Evolutionary conservation across 1,140 invertebrate species (phyloP).

Genomic region (Liolophura sinensis): DNA sequence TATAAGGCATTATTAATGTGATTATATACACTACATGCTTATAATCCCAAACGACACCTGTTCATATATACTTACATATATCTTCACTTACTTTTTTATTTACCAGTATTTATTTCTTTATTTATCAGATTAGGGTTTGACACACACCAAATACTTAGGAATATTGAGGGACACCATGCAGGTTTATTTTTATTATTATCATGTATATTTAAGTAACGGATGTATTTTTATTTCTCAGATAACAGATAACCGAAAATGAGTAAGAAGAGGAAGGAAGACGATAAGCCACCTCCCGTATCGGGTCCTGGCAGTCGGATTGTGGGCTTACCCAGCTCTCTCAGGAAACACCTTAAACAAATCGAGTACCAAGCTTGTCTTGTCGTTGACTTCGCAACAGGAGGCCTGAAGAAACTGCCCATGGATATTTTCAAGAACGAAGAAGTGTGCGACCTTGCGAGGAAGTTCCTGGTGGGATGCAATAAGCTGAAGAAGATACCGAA

Average conservation of each 20-base stretch:
- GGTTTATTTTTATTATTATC: too few relatives aligned
- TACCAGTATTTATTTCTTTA: too few relatives aligned
- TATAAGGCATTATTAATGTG: too few relatives aligned
- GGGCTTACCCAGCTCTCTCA: constrained; percentile 39
- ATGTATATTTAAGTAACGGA: too few relatives aligned
- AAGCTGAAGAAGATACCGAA: constrained; percentile 49
- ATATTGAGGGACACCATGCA: too few relatives aligned
- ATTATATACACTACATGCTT: too few relatives aligned
- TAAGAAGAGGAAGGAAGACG: constrained; percentile 40
- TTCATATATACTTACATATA: too few relatives aligned
- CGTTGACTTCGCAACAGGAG: constrained; percentile 38
- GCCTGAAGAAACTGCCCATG: constrained; percentile 41
- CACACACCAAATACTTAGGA: too few relatives aligned
- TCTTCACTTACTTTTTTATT: too few relatives aligned
- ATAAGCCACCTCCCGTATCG: constrained; percentile 41
- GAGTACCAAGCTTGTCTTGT: constrained; percentile 20
- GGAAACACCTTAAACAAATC: constrained; percentile 32
- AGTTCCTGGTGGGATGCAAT: constrained; percentile 43
- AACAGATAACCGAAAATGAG: constrained; percentile 17
- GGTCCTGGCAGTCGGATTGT: constrained; percentile 52
- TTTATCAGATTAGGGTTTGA: too few relatives aligned
- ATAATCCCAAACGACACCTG: too few relatives aligned
- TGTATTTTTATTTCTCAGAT: too few relatives aligned
- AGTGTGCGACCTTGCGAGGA: constrained; percentile 31
- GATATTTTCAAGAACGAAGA: constrained; percentile 56